Base-by-base conservation (phyloP, 92 coral and sea anemone genomes). In the Anthopleura xanthogrammica region DNA sequence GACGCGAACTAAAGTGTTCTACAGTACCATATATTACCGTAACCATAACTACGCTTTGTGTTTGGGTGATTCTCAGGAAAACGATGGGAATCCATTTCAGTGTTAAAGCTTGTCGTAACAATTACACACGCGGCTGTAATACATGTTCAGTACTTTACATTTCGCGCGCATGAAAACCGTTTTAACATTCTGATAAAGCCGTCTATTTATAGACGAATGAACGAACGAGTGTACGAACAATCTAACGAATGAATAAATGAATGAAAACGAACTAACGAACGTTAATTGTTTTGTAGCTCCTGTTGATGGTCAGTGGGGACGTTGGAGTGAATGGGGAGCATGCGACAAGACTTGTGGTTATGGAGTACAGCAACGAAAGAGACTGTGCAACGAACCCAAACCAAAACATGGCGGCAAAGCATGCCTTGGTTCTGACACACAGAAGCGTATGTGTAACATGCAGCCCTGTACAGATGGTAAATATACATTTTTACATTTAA, bases 281-380 rank as follows among this genome's bases (percentile, higher is more conserved):
- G 9, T 20, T 13, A 64, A 54, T 19, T 52, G 64, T 82, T 13
- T 82, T 81, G 23, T 78, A 95, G 98, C 95, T 71, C 91, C 98
- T 22, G 88, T 93, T 62, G 83, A 91, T 60, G 98, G 98, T 20
- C 93, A 93, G 83, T 95, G 98, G 98, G 94, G 95, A 2, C 88
- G 90, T 24, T 95, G 98, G 98, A 90, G 89, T 22, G 79, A 71
- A 6, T 95, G 98, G 98, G 80, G 84, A 41, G 70, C 75, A 40
- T 95, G 98, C 80, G 88, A 86, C 87, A 89, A 91, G 72, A 62
- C 86, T 19, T 95, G 98, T 76, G 95, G 95, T 11, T 92, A 83
- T 79, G 97, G 97, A 13, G 85, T 70, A 60, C 95, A 89, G 82
- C 84, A 84, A 60, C 85, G 98, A 54, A 89, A 80, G 46, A 85